A percentile compares a stretch with the other conserved stretches of the same genome.
phyloP scores from a whole-genome alignment of 2,888 invertebrate genomes.

The Strigamia crassipes region DNA sequence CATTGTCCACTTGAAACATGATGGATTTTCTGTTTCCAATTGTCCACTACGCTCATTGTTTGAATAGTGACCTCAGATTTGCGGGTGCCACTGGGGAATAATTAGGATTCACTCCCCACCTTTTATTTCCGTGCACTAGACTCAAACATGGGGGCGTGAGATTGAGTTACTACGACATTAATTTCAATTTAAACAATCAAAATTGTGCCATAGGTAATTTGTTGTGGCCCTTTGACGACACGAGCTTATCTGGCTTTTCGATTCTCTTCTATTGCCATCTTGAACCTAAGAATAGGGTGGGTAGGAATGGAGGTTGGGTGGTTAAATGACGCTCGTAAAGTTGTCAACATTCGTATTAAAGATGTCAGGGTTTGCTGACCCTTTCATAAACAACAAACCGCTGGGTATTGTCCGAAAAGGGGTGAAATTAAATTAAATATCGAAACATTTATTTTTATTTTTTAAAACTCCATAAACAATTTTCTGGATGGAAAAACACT shows the following conservation, averaged over 20 bases:
- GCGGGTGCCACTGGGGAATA: conserved; percentile 3
- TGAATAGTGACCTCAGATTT: conserved; percentile 8
- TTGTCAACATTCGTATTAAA: conserved; percentile 10
- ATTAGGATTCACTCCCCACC: conserved; percentile 16
- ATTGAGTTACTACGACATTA: conserved; percentile 18
- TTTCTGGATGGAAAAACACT: too few species aligned
- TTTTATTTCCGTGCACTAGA: neutral
- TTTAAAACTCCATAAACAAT: too few species aligned
- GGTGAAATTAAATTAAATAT: neutral
- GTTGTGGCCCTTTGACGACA: neutral
- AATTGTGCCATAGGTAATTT: neutral
- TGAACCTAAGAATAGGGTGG: neutral
- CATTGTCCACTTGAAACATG: conserved; percentile 32
- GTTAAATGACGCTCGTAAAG: conserved; percentile 14
- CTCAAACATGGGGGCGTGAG: neutral
- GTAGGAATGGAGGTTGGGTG: neutral
- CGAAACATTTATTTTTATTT: too few species aligned
- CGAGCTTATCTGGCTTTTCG: neutral
- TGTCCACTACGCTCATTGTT: conserved; percentile 13
- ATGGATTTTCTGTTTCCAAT: conserved; percentile 7
- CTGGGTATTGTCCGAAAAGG: neutral
- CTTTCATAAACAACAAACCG: neutral
- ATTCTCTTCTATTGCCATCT: neutral
- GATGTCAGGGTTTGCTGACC: neutral
- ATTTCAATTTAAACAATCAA: conserved; percentile 10